Conservation (phyloP, 2,888 invertebrate genomes). For the Microctonus aethiopoides region DNA sequence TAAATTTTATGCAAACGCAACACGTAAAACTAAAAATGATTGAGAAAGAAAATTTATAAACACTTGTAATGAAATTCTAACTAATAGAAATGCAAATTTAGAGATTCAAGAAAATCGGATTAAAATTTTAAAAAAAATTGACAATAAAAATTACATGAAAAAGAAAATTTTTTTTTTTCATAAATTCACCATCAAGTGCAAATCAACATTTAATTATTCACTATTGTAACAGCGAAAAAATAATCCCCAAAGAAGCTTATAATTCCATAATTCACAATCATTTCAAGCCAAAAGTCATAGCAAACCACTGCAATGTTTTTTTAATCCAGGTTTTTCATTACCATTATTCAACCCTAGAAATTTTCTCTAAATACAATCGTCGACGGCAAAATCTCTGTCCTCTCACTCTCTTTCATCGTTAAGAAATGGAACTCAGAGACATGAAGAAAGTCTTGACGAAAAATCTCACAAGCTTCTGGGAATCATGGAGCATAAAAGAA, state of each 20-base stretch:
- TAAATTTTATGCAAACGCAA: not conserved
- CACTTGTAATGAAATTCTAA: not conserved
- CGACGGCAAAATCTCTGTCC: not conserved
- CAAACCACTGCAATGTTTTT: constrained; percentile 6
- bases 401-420: not conserved
- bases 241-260: not conserved
- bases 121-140: not conserved
- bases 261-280: constrained; percentile 22
- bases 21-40: not conserved
- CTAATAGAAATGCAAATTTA: not conserved
- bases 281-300: constrained; percentile 5
- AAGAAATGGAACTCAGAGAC: constrained; percentile 6
- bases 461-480: not conserved
- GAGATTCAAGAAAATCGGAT: not conserved
- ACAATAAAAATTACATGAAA: not conserved
- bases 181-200: not conserved
- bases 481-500: not conserved
- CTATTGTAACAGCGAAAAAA: constrained; percentile 8
- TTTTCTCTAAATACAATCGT: constrained; percentile 10
- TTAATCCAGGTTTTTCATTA: constrained; percentile 25
- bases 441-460: not conserved
- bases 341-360: constrained; percentile 29
- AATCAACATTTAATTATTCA: not conserved
- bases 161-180: constrained; percentile 1
- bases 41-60: not conserved